Evolutionary conservation across 2,888 invertebrate species (phyloP).

Genomic region (Tachina grossa): DNA sequence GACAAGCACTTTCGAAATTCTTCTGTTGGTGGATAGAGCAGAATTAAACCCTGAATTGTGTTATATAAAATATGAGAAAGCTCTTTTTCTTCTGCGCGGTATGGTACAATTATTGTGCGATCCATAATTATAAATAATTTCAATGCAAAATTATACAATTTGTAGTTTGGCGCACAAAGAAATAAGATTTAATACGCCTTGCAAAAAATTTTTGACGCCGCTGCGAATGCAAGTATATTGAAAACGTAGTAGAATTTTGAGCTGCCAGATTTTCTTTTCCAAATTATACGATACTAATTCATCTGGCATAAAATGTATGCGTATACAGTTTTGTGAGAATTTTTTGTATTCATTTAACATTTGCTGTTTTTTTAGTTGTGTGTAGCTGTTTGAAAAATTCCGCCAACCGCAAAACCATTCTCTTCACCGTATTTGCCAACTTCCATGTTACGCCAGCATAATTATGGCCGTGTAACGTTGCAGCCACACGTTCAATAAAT

Average conservation of each 20-base stretch:
- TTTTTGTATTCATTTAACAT: too few relatives aligned
- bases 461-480: too few relatives aligned
- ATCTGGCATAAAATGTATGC: too few relatives aligned
- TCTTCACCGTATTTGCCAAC: too few relatives aligned
- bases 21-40: slow-evolving; percentile 77
- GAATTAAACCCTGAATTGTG: slow-evolving; percentile 76
- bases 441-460: too few relatives aligned
- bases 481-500: too few relatives aligned
- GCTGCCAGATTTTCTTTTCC: neutral
- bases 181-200: neutral
- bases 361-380: too few relatives aligned
- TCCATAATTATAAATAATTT: slow-evolving; percentile 75
- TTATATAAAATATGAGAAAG: slow-evolving; percentile 77
- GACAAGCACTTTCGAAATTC: slow-evolving; percentile 77
- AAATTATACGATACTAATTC: too few relatives aligned
- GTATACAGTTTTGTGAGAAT: too few relatives aligned
- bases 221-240: neutral
- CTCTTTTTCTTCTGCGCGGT: slow-evolving; percentile 81
- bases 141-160: neutral
- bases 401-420: too few relatives aligned
- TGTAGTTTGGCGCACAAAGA: neutral
- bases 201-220: neutral
- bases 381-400: too few relatives aligned
- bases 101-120: slow-evolving; percentile 78
- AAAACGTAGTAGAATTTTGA: neutral